Evolutionary conservation across 2,797 vertebrate genomes (phyloP).

Genomic region (Chromis chromis): DNA sequence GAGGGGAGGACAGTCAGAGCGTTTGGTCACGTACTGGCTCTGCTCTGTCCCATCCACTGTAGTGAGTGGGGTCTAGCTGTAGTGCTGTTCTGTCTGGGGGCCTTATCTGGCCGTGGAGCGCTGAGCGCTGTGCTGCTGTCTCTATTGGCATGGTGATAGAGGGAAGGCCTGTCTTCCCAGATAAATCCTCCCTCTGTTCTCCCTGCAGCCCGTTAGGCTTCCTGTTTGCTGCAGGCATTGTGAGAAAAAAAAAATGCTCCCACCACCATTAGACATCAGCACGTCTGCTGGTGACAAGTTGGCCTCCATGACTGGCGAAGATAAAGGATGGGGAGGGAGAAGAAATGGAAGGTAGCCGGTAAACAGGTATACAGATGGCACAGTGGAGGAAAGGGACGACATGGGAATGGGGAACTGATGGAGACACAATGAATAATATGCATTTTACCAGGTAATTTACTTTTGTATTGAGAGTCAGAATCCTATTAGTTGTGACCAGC

Average conservation of each 20-base stretch:
- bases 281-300: constrained; percentile 65
- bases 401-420: constrained; percentile 22
- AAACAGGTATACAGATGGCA: constrained; percentile 51
- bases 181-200: constrained; percentile 81
- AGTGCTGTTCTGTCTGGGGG: constrained; percentile 63
- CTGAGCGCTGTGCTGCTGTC: constrained; percentile 63
- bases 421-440: constrained; percentile 10
- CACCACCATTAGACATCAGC: constrained; percentile 74
- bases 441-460: constrained; percentile 42
- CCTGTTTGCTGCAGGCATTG: constrained; percentile 69
- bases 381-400: not conserved
- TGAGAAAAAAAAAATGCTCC: constrained; percentile 48
- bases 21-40: constrained; percentile 48
- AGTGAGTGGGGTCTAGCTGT: constrained; percentile 61
- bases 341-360: constrained; percentile 36
- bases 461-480: constrained; percentile 31
- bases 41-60: constrained; percentile 52
- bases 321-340: constrained; percentile 58
- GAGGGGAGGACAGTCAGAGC: constrained; percentile 17
- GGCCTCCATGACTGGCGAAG: constrained; percentile 64
- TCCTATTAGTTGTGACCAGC: constrained; percentile 10
- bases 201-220: constrained; percentile 60
- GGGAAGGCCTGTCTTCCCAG: constrained; percentile 76
- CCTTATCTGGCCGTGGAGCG: constrained; percentile 76
- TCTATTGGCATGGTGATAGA: constrained; percentile 80